Evolutionary conservation across 2,797 vertebrate genomes (phyloP), one percentile per base, ranked within the genome.

Genomic region (Amazonetta brasiliensis): DNA sequence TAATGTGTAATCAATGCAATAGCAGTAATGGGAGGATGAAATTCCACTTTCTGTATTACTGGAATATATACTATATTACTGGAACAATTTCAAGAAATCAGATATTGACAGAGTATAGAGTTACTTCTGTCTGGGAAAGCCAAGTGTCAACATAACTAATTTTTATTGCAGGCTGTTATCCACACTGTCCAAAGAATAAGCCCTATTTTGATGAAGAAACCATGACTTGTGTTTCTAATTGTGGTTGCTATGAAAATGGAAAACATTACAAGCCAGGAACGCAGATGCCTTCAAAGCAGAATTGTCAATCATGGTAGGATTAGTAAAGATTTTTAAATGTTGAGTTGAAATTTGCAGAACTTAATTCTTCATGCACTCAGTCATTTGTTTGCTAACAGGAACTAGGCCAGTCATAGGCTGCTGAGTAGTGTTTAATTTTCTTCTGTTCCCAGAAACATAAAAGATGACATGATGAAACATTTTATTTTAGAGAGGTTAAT

Each of bases 151-250:
- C 15, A 19, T 69, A 78, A 54, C 11, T 59, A 7, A 23, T 72
- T 85, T 79, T 73, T 67, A 50, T 89, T 83, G 2, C 93, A 99
- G 99, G 99, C 48, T 99, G 99, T 95, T 99, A 99, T 96, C 99
- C 99, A 79, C 95, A 98, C 18, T 99, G 99, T 94, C 98, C 99
- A 31, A 75, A 95, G 8, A 87, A 87, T 18, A 80, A 98, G 6
- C 98, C 99, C 23, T 99, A 98, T 97, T 99, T 99, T 88, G 98
- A 99, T 85, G 99, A 99, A 96, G 98, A 99, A 81, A 93, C 60
- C 13, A 98, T 98, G 98, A 94, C 89, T 5, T 98, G 98, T 67
- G 97, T 98, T 74, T 71, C 97, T 37, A 28, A 94, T 1, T 99
- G 99, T 92, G 98, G 98, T 13, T 99, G 98, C 87, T 99, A 98